Evolutionary conservation across 2,888 invertebrate species (phyloP).

Genomic region (Tillus elongatus): DNA sequence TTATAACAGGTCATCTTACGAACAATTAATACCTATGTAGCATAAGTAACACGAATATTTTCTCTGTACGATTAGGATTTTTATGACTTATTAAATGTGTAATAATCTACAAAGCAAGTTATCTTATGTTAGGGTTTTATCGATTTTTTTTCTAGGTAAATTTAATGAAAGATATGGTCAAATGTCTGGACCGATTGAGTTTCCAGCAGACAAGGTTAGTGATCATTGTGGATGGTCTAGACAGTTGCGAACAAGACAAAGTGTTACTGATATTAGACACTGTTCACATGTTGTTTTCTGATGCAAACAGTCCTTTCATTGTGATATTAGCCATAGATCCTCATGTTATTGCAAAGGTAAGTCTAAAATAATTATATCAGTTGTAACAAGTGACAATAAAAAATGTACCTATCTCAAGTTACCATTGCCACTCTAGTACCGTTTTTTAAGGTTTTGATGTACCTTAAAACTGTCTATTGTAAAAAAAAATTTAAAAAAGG

Average conservation of each 20-base stretch:
- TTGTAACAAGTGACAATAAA: too few relatives aligned
- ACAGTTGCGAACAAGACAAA: slow-evolving; percentile 96
- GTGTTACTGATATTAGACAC: slow-evolving; percentile 88
- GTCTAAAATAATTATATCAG: too few relatives aligned
- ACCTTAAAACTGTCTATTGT: too few relatives aligned
- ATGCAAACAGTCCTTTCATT: slow-evolving; percentile 90
- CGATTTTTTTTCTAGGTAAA: slow-evolving; percentile 26
- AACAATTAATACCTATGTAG: too few relatives aligned
- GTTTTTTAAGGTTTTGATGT: too few relatives aligned
- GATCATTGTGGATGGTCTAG: slow-evolving; percentile 92
- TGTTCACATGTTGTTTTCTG: slow-evolving; percentile 89
- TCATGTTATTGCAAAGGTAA: slow-evolving; percentile 92
- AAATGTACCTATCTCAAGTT: too few relatives aligned
- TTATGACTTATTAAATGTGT: slow-evolving; percentile 11
- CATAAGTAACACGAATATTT: too few relatives aligned
- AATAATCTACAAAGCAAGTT: slow-evolving; percentile 8
- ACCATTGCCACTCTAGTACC: too few relatives aligned
- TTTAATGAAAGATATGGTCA: slow-evolving; percentile 52
- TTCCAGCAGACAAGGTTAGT: slow-evolving; percentile 90
- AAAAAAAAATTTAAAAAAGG: background rate
- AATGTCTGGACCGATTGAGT: slow-evolving; percentile 88
- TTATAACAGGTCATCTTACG: too few relatives aligned
- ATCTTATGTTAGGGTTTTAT: slow-evolving; percentile 8
- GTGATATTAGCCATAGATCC: slow-evolving; percentile 95
- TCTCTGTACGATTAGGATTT: too few relatives aligned